phyloP scores from a whole-genome alignment of 2,113 vertebrate genomes.

The Plecturocebus donacophilus region DNA sequence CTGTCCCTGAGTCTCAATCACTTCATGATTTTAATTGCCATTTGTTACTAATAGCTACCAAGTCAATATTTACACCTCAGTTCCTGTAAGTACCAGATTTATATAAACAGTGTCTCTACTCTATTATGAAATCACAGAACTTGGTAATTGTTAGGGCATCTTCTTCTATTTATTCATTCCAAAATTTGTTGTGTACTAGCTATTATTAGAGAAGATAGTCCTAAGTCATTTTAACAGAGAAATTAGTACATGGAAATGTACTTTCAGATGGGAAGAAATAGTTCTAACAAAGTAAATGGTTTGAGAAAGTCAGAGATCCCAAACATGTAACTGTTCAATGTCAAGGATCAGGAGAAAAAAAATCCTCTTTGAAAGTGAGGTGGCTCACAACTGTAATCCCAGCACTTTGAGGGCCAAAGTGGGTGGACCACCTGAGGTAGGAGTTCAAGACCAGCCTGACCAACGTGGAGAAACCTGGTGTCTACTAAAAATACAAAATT shows the following conservation, averaged over 20 bases:
- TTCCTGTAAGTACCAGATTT: neutral
- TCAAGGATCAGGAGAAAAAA: neutral
- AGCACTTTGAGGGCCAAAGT: no score
- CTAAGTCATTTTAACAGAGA: neutral
- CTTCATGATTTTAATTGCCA: neutral
- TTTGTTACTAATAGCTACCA: neutral
- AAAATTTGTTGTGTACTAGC: neutral
- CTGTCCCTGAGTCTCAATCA: neutral
- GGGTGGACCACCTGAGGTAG: no score
- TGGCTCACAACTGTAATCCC: no score
- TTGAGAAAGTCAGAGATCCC: neutral
- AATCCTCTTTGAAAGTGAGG: no score
- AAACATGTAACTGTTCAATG: neutral
- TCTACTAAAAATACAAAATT: no score
- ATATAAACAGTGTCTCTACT: neutral
- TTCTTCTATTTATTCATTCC: neutral
- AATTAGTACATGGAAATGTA: neutral
- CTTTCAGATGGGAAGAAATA: neutral
- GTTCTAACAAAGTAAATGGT: neutral
- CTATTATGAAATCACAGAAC: neutral
- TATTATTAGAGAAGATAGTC: neutral
- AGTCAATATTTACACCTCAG: neutral
- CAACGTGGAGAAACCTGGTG: no score
- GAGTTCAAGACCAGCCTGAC: no score
- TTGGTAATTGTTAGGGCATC: neutral